Evolutionary conservation across 1,140 invertebrate species (phyloP).

Genomic region (Caerostris extrusa): DNA sequence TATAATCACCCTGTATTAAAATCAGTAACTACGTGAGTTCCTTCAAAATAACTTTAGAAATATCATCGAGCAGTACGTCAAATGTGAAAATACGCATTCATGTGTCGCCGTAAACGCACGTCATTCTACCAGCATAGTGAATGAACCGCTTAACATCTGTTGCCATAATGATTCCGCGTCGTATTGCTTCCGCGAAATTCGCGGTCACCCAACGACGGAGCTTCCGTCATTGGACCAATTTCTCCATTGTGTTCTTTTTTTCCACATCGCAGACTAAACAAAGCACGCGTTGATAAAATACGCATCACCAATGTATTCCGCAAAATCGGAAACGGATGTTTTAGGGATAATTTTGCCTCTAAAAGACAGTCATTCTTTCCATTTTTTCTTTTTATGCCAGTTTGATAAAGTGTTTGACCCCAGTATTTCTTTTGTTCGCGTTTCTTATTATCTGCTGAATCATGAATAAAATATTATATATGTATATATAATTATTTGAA

Average conservation of each 20-base stretch:
- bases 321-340: slow-evolving; percentile 29
- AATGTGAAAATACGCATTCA: too few species aligned
- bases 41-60: too few species aligned
- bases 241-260: slow-evolving; percentile 10
- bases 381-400: neutral
- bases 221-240: slow-evolving; percentile 53
- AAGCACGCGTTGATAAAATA: neutral
- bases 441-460: neutral
- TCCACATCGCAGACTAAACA: neutral
- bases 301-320: neutral
- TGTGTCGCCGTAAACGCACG: too few species aligned
- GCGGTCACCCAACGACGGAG: neutral
- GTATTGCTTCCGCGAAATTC: neutral
- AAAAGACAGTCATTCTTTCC: slow-evolving; percentile 1
- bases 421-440: neutral
- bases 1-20: too few species aligned
- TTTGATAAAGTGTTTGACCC: slow-evolving; percentile 7
- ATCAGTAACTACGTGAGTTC: too few species aligned
- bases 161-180: neutral
- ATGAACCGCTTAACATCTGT: too few species aligned
- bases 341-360: neutral
- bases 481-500: too few species aligned
- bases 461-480: neutral
- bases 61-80: too few species aligned
- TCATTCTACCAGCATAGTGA: too few species aligned